These are phyloP conservation scores for Archilochus colubris DNA, from an alignment of 2,113 vertebrate species.

Conservation along the genomic window DNA sequence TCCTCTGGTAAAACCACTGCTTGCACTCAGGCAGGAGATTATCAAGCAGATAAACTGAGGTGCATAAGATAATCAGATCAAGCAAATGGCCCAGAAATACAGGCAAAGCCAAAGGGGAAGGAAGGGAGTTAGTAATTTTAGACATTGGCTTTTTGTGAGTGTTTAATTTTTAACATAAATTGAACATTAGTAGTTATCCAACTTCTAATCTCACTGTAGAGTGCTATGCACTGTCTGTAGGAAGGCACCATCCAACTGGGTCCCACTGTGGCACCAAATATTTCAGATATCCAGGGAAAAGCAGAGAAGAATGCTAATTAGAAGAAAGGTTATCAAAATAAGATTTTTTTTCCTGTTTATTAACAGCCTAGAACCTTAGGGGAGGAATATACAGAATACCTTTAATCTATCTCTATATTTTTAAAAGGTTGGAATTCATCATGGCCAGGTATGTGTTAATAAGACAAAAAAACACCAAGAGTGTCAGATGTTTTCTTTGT, in stretches of 20 bases:
- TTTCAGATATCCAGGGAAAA: slow-evolving; percentile 7
- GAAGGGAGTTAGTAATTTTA: background rate
- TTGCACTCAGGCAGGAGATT: background rate
- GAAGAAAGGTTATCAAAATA: slow-evolving; percentile 15
- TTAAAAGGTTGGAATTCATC: background rate
- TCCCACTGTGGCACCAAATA: background rate
- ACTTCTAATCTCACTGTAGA: background rate
- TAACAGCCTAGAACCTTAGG: slow-evolving; percentile 19
- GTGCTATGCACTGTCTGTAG: background rate
- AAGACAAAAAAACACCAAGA: background rate
- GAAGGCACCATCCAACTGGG: background rate
- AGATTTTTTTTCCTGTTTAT: slow-evolving; percentile 22
- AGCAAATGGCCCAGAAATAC: background rate
- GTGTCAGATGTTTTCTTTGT: background rate
- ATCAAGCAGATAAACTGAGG: background rate
- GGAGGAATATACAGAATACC: background rate
- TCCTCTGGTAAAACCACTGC: background rate
- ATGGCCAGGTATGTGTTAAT: background rate
- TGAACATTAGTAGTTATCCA: background rate
- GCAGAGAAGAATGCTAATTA: slow-evolving; percentile 28
- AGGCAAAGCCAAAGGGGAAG: background rate
- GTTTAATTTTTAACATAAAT: background rate
- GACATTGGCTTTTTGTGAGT: background rate
- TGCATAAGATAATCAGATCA: background rate
- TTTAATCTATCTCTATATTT: slow-evolving; percentile 43